A percentile compares a stretch with the other conserved stretches of the same genome.
Evolutionary conservation across 2,888 invertebrate genomes (phyloP).

Genomic region (Agrilus mali): DNA sequence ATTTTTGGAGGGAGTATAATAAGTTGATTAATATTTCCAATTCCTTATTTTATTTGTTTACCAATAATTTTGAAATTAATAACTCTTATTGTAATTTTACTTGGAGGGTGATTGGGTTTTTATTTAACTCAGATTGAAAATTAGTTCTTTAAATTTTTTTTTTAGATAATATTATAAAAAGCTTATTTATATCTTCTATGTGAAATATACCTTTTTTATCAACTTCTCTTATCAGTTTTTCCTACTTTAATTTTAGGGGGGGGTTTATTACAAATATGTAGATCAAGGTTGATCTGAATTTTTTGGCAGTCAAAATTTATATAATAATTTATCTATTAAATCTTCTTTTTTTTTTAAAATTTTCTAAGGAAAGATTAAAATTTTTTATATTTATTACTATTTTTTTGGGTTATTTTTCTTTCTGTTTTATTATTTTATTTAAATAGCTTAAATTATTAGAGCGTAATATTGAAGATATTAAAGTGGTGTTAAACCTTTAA

Average conservation of each 20-base stretch:
- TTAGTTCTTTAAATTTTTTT: slow-evolving; percentile 32
- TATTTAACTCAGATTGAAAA: slow-evolving; percentile 35
- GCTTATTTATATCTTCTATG: slow-evolving; percentile 32
- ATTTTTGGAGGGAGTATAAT: slow-evolving; percentile 41
- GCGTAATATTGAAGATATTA: slow-evolving; percentile 37
- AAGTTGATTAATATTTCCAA: slow-evolving; percentile 42
- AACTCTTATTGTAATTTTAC: slow-evolving; percentile 38
- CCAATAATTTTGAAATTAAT: slow-evolving; percentile 39
- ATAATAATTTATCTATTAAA: slow-evolving; percentile 31
- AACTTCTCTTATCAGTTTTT: slow-evolving; percentile 31
- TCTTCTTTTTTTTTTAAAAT: slow-evolving; percentile 31
- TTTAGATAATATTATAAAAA: slow-evolving; percentile 23
- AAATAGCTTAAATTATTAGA: slow-evolving; percentile 35
- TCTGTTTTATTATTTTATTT: slow-evolving; percentile 36
- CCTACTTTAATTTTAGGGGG: slow-evolving; percentile 35
- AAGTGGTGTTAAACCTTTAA: slow-evolving; percentile 20
- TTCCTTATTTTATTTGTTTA: slow-evolving; percentile 41
- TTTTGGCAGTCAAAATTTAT: slow-evolving; percentile 19
- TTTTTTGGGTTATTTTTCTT: slow-evolving; percentile 28
- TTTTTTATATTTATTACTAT: slow-evolving; percentile 36
- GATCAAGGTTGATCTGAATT: slow-evolving; percentile 22
- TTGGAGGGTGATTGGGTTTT: slow-evolving; percentile 34
- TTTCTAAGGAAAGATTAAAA: slow-evolving; percentile 39
- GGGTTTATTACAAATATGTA: slow-evolving; percentile 34
- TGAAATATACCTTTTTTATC: slow-evolving; percentile 40